Conservation (phyloP, 2,888 invertebrate species). For the Oeneis ivallda region DNA sequence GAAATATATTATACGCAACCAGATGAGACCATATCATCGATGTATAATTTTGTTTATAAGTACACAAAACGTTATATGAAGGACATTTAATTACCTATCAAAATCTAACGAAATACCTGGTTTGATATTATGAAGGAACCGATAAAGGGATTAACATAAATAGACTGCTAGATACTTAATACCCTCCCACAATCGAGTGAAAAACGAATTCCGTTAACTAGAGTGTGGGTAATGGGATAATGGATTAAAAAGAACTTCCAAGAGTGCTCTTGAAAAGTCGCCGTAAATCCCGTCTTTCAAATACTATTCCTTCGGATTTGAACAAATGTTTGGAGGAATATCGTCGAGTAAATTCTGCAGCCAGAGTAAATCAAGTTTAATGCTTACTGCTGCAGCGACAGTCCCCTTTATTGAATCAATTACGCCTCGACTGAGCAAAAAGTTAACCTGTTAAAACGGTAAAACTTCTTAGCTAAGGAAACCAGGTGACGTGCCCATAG, state of each 20-base stretch:
- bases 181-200: background rate
- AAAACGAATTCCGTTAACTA: background rate
- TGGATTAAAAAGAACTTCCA: background rate
- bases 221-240: background rate
- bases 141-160: background rate
- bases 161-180: background rate
- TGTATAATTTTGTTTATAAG: too few relatives aligned
- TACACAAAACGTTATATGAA: too few relatives aligned
- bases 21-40: too few relatives aligned
- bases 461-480: background rate
- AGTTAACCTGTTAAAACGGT: conserved; percentile 9
- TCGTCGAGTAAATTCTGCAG: background rate
- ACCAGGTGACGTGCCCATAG: background rate
- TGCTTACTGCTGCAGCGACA: background rate
- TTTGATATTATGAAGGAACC: background rate
- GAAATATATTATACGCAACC: too few relatives aligned
- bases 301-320: background rate
- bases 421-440: conserved; percentile 4
- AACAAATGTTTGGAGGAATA: conserved; percentile 1
- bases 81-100: too few relatives aligned
- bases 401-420: conserved; percentile 27
- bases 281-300: conserved; percentile 3
- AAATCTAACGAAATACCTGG: background rate
- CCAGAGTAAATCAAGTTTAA: conserved; percentile 7
- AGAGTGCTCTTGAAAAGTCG: background rate